Evolutionary conservation across 1,140 invertebrate species (phyloP).

Genomic region (Polypedilum vanderplanki): DNA sequence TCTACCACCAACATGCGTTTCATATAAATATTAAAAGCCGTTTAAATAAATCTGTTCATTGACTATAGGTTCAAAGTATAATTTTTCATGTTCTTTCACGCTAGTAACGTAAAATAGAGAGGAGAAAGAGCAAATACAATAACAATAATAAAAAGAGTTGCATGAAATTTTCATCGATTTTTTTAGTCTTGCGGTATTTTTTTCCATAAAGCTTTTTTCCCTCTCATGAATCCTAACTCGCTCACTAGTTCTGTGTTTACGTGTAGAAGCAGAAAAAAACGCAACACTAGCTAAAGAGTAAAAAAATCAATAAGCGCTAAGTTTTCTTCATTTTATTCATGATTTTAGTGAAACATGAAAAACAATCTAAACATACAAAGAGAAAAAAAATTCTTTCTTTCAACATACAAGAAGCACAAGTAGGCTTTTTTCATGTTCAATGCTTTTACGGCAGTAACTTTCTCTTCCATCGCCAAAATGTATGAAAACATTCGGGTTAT

Average conservation of each 20-base stretch:
- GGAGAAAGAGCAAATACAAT: neutral
- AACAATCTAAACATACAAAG: neutral
- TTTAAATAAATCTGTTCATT: too few species aligned
- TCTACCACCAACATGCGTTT: too few species aligned
- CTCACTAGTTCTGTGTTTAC: neutral
- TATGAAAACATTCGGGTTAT: neutral
- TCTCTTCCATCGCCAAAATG: neutral
- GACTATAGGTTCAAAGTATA: too few species aligned
- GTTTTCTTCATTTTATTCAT: conserved; percentile 19
- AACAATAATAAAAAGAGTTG: conserved; percentile 22
- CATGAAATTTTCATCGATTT: conserved; percentile 21
- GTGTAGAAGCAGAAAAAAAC: conserved; percentile 2
- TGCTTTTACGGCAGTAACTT: neutral
- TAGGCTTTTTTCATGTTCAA: neutral
- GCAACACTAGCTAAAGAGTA: neutral
- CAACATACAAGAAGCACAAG: neutral
- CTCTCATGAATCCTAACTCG: neutral
- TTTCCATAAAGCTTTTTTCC: conserved; percentile 13
- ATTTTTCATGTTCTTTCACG: neutral
- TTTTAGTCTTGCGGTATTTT: conserved; percentile 21
- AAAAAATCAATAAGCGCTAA: conserved; percentile 20
- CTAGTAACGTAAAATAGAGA: neutral
- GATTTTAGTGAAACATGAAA: conserved; percentile 21
- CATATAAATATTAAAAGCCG: too few species aligned
- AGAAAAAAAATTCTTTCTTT: conserved; percentile 24